Conservation (phyloP, 2,797 vertebrate genomes). For the Nyctibius grandis region DNA sequence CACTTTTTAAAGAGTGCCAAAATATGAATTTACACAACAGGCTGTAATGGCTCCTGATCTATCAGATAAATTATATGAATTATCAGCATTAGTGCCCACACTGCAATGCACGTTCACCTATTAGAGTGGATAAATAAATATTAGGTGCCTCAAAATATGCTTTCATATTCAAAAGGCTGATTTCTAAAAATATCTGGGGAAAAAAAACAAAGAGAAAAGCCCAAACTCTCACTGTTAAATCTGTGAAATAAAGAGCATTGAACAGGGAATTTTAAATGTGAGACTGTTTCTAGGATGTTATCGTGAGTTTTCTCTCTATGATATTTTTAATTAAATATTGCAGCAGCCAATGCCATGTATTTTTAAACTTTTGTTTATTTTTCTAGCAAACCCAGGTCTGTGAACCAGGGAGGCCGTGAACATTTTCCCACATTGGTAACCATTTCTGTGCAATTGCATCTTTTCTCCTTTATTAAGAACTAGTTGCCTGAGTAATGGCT, state of each 20-base stretch:
- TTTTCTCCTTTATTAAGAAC: background rate
- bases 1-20: constrained; percentile 74
- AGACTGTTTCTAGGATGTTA: background rate
- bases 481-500: constrained; percentile 16
- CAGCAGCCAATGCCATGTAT: background rate
- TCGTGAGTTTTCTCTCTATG: background rate
- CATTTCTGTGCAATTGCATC: background rate
- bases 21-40: constrained; percentile 70
- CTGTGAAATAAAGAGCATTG: background rate
- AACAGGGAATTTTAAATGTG: background rate
- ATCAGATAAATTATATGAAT: constrained; percentile 60
- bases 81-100: constrained; percentile 20
- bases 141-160: background rate
- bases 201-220: background rate
- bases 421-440: background rate
- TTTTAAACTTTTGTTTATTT: background rate
- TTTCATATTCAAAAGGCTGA: background rate
- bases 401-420: background rate
- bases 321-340: background rate
- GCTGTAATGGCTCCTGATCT: constrained; percentile 57
- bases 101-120: background rate
- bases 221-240: background rate
- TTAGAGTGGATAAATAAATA: background rate
- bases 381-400: background rate
- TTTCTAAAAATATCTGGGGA: background rate